phyloP scores from a whole-genome alignment of 64 coral and sea anemone species.

The Trachythela sp. region DNA sequence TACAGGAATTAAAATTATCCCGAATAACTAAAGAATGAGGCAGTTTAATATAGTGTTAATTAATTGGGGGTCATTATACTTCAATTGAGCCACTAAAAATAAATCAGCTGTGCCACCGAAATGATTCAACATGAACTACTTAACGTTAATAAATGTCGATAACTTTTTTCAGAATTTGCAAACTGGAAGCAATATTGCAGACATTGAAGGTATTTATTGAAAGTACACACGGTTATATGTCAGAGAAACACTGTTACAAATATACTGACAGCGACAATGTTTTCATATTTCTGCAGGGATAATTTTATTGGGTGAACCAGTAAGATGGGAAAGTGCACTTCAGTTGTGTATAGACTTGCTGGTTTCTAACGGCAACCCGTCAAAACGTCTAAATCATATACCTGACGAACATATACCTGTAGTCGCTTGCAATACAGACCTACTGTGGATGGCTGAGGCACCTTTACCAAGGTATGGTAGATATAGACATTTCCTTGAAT shows the following conservation, averaged over 20 bases:
- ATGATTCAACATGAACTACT: no score
- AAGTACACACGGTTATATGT: no score
- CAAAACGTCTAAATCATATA: not conserved
- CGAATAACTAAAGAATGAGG: no score
- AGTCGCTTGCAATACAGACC: constrained; percentile 61
- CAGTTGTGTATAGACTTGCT: constrained; percentile 68
- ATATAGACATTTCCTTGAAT: no score
- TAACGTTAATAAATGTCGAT: no score
- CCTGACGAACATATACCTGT: constrained; percentile 55
- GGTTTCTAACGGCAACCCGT: constrained; percentile 56
- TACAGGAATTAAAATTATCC: no score
- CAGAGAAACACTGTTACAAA: not conserved
- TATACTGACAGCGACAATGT: not conserved
- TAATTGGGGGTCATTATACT: no score
- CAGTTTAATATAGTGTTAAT: no score
- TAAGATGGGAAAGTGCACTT: constrained; percentile 66
- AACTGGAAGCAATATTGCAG: not conserved
- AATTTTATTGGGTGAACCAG: constrained; percentile 68
- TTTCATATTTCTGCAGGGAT: constrained; percentile 27
- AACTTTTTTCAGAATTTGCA: not conserved
- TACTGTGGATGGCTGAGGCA: constrained; percentile 61
- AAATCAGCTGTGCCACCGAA: no score
- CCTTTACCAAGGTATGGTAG: constrained; percentile 65
- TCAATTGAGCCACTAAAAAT: no score
- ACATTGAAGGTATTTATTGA: not conserved